Conservation (phyloP, 2,797 vertebrate genomes). For the Aphelocoma californica region DNA sequence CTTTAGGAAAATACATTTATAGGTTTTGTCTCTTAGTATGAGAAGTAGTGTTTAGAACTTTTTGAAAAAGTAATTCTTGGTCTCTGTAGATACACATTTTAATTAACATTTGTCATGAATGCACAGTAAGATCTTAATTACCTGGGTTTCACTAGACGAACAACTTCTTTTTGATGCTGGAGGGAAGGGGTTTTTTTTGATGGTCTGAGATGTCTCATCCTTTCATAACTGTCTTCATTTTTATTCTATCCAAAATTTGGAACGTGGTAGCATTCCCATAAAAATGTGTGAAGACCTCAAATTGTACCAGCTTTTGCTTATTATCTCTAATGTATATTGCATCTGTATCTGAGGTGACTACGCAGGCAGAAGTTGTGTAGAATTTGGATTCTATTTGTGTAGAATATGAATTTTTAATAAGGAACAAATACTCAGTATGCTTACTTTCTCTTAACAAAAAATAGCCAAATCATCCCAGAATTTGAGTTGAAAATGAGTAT, state of each 20-base stretch:
- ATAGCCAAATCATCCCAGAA: background rate
- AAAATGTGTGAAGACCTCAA: background rate
- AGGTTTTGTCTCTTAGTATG: background rate
- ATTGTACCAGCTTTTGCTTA: background rate
- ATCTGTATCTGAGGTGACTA: background rate
- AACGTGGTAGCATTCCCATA: background rate
- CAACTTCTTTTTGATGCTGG: background rate
- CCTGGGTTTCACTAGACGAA: background rate
- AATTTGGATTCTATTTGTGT: background rate
- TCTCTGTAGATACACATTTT: background rate
- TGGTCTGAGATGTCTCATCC: background rate
- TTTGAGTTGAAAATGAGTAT: background rate
- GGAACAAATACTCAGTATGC: background rate
- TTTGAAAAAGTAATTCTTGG: background rate
- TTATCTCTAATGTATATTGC: background rate
- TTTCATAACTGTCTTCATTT: background rate
- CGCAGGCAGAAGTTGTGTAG: background rate
- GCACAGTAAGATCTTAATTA: background rate
- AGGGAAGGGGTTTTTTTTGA: background rate
- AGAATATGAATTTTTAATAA: background rate
- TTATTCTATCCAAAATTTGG: background rate
- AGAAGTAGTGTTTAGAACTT: background rate
- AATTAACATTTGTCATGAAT: background rate
- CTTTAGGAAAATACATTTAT: background rate
- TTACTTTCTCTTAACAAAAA: background rate